Base-by-base conservation (phyloP, 2,113 vertebrate species). In the Trachemys scripta region DNA sequence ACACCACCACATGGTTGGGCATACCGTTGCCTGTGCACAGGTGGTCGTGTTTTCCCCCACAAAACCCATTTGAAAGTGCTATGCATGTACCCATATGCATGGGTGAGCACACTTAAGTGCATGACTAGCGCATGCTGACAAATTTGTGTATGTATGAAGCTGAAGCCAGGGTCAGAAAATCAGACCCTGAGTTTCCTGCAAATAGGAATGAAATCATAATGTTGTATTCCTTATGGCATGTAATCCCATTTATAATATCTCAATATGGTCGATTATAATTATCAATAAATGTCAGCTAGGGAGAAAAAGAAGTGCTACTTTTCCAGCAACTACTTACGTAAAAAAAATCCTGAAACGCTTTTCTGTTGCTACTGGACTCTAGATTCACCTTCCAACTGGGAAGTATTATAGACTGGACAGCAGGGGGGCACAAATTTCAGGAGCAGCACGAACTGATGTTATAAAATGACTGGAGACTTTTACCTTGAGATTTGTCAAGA, bases 1-100 rank as follows among this genome's bases (percentile, higher is more conserved):
- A 25, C 31, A 7, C 65, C 65, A 51, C 2, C 1, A 0, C 1
- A 0, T 11, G 11, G 5, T 42, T 45, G 3, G 1, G n/a, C 5
- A 0, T 3, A 1, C 51, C 31, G 27, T 3, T 19, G n/a, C 13
- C n/a, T 35, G 84, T 12, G 13, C 84, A 8, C 14, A 0, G 65
- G 10, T 17, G 3, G 6, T n/a, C 22, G 7, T 16, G 2, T 10
- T 35, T 27, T n/a, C 72, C 45, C 25, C 29, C 38, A 2, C 1
- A 57, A 1, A 5, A 25, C 9, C 1, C 11, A 3, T 1, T 42
- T 6, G 54, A 11, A 62, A 1, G 1, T 42, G 42, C 38, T 35
- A 10, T 20, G 0, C 22, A 25, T 25, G 24, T 76, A 45, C 11
- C 20, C 10, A 45, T 25, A 76, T 76, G 38, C 38, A 22, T 24